Base-by-base conservation (phyloP, 2,113 vertebrate species). In the Callipepla californica region DNA sequence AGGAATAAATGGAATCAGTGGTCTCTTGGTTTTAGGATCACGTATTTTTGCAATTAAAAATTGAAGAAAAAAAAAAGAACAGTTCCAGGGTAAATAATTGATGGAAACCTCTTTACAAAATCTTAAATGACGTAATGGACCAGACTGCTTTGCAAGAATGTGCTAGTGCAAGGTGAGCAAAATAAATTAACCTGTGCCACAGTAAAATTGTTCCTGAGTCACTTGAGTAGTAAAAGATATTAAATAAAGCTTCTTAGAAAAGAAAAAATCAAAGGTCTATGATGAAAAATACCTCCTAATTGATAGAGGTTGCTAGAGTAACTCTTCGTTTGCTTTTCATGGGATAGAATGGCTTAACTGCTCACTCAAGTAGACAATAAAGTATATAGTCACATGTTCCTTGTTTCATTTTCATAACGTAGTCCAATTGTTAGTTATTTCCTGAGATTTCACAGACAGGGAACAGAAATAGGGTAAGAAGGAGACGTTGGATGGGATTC, bases 221-320 rank as follows among this genome's bases (percentile, higher is more conserved):
- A 92, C 93, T 78, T 91, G 58, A 13, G 6, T 76, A 92, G 78
- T 91, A 95, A 95, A 95, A 95, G 87, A 62, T 82, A 91, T 95
- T 95, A 89, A 65, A 80, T 70, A 95, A 95, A 96, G 81, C 93
- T 94, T 30, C 90, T 96, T 95, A 95, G 78, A 95, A 95, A 94
- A 92, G 80, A 94, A 95, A 94, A 95, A 93, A 94, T 92, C 23
- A 6, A 62, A 80, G 85, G 95, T 94, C 58, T 94, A 36, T 76
- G 48, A 65, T 84, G 86, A 79, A 86, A 69, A 90, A 87, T 87
- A 79, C 42, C 57, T 92, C 47, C 62, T 94, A 93, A 95, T 93
- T 80, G 93, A 87, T 89, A 93, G 45, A 57, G 53, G 47, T 90
- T 89, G 90, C 83, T 92, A 93, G 90, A 92, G 88, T 93, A 93